phyloP scores from a whole-genome alignment of 2,888 invertebrate genomes.

The Aphidius colemani region DNA sequence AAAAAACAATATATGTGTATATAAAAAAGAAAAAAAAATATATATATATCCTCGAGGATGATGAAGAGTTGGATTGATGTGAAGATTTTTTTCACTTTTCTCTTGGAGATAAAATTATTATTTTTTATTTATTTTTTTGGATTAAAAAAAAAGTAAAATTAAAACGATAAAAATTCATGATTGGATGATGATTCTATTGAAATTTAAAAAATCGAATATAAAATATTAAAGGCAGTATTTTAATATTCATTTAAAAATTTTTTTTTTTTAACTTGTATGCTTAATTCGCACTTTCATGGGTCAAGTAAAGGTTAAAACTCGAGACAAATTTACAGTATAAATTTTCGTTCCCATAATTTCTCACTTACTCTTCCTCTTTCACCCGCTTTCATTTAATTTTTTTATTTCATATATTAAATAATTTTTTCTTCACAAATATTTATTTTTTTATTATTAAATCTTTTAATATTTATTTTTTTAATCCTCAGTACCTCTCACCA shows the following conservation, averaged over 20 bases:
- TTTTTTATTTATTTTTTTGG: too few relatives aligned
- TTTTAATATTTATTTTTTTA: background rate
- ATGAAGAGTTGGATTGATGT: background rate
- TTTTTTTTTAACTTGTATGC: conserved; percentile 3
- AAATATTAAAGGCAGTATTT: too few relatives aligned
- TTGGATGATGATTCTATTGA: background rate
- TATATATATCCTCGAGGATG: background rate
- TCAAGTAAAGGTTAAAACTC: conserved; percentile 13
- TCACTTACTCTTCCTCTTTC: conserved; percentile 4
- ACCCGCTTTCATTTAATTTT: background rate
- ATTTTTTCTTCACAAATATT: background rate
- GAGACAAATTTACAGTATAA: conserved; percentile 5
- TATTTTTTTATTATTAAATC: too few relatives aligned
- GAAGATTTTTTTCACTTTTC: background rate
- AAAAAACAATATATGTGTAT: background rate
- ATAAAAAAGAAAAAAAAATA: background rate
- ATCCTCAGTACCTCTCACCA: too few relatives aligned
- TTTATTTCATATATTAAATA: background rate
- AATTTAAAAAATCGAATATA: background rate
- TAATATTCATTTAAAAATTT: background rate
- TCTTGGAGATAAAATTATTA: background rate
- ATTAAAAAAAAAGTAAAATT: background rate
- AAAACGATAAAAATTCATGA: background rate
- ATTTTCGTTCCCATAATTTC: conserved; percentile 8
- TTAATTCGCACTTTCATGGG: conserved; percentile 16